phyloP scores from a whole-genome alignment of 1,140 invertebrate species.

The Daktulosphaira vitifoliae region DNA sequence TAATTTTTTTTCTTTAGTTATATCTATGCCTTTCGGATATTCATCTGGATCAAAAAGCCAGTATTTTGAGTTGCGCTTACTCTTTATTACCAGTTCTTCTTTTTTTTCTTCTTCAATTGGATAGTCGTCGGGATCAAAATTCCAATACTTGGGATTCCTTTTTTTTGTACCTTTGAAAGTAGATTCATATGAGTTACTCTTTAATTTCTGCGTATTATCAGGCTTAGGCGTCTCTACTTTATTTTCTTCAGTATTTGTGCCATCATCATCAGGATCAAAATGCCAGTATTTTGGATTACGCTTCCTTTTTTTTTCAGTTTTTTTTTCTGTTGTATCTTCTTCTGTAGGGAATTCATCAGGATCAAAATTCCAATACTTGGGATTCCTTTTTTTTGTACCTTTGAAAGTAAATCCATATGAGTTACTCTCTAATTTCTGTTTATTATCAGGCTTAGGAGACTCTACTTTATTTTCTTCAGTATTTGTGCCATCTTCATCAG shows the following conservation, averaged over 20 bases:
- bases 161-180: conserved; percentile 18
- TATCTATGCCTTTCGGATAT: neutral
- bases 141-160: conserved; percentile 24
- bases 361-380: conserved; percentile 25
- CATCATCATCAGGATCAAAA: conserved; percentile 19
- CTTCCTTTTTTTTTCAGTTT: neutral
- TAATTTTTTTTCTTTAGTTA: neutral
- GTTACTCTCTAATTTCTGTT: neutral
- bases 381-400: conserved; percentile 26
- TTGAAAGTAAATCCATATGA: neutral
- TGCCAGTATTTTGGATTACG: conserved; percentile 31
- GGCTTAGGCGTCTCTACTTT: neutral
- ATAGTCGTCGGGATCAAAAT: conserved; percentile 20
- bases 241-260: neutral
- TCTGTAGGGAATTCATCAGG: conserved; percentile 11
- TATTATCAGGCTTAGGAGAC: neutral
- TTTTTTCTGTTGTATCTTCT: conserved; percentile 2
- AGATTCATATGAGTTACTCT: neutral
- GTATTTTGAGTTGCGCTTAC: conserved; percentile 16
- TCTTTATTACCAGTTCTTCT: conserved; percentile 19
- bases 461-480: neutral
- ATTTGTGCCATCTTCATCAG: conserved; percentile 20
- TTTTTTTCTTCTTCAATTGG: conserved; percentile 8
- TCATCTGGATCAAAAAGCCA: conserved; percentile 19
- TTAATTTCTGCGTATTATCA: neutral